Evolutionary conservation across 2,888 invertebrate species (phyloP).

Genomic region (Anaspis maculata): DNA sequence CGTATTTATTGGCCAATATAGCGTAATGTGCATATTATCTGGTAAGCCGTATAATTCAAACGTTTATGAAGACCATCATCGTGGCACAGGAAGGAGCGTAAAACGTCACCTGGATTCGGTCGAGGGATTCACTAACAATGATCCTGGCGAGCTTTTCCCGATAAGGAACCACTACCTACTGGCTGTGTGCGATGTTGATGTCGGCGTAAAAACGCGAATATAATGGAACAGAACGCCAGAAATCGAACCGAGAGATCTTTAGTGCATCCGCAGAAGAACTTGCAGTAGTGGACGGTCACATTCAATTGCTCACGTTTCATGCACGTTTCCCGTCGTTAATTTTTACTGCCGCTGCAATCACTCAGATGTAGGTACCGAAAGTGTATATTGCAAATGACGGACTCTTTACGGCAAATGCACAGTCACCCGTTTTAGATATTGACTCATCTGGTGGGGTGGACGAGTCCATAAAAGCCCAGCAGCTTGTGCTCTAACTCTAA

Average conservation of each 20-base stretch:
- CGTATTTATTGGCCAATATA: slow-evolving; percentile 15
- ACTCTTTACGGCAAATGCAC: slow-evolving; percentile 22
- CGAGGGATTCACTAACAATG: background rate
- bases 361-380: slow-evolving; percentile 23
- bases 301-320: slow-evolving; percentile 40
- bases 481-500: too few relatives aligned
- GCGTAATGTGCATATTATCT: slow-evolving; percentile 15
- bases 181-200: too few relatives aligned
- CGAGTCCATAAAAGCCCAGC: too few relatives aligned
- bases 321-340: slow-evolving; percentile 42
- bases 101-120: background rate
- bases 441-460: background rate
- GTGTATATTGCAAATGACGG: slow-evolving; percentile 25
- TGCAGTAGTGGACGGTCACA: slow-evolving; percentile 31
- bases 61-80: slow-evolving; percentile 8
- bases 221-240: background rate
- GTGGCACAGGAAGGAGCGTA: too few relatives aligned
- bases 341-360: slow-evolving; percentile 41
- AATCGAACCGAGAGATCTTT: slow-evolving; percentile 14
- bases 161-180: background rate
- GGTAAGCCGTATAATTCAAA: slow-evolving; percentile 10
- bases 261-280: slow-evolving; percentile 28
- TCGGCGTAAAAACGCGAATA: background rate
- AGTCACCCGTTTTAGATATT: slow-evolving; percentile 6
- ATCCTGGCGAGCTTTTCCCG: too few relatives aligned